Base-by-base conservation (phyloP, 1,140 invertebrate genomes). In the Mamestra configurata region DNA sequence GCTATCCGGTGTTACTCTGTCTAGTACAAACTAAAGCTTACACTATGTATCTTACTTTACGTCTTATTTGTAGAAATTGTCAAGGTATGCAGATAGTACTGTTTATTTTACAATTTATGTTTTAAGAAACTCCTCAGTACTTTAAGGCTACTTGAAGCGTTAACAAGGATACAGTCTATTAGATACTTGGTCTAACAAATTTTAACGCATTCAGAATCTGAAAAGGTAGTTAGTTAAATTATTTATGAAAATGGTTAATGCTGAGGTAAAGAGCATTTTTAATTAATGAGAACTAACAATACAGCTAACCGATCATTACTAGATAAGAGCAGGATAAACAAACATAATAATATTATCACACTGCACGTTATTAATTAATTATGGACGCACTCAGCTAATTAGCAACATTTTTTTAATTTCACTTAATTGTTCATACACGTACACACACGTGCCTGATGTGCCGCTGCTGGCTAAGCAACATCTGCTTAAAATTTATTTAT, bases 1-100 rank as follows among this genome's bases (percentile, higher is more conserved):
- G 82, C 79, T 59, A 76, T 66, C 37, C 43, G 43, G n/a, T 79
- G 64, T 73, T 75, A 71, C 55, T 46, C 27, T 61, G 24, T 18
- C 55, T 66, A 68, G 13, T 71, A 18, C 46, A 71, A 71, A 71
- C 20, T 3, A 51, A 13, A 27, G 22, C n/a, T 27, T 40, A 37
- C 15, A 61, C 61, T 66, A 43, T 66, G 37, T 66, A 40, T 7
- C 4, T 43, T 13, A 43, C 1, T 43, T 40, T 40, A 66, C 43
- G 61, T 66, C 15, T 71, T 71, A 8, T 71, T 71, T 71, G 46
- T 27, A 51, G 40, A 71, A 51, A 51, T 53, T 71, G 3, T 51
- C 66, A 70, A 70, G 66, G 66, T 27, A 15, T 49, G 20, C 13
- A 46, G 40, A 70, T 46, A 70, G 20, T 20, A 7, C 0, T 49